A percentile compares a stretch with the other conserved stretches of the same genome.
phyloP scores from a whole-genome alignment of 2,113 vertebrate species.

The Caranx ignobilis region DNA sequence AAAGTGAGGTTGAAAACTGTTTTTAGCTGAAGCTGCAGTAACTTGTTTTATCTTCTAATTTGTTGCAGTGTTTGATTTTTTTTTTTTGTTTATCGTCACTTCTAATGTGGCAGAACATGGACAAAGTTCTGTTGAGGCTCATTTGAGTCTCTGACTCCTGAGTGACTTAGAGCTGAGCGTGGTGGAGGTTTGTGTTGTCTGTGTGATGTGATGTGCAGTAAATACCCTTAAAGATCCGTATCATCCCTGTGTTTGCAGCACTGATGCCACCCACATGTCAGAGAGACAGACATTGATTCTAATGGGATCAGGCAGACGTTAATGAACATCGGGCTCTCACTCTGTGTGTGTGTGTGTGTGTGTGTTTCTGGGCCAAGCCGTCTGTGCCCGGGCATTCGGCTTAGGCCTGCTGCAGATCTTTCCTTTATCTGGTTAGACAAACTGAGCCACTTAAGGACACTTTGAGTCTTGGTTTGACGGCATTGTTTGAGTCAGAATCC shows the following conservation, averaged over 20 bases:
- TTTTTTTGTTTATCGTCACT: neutral
- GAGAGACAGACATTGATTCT: constrained; percentile 38
- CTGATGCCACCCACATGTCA: constrained; percentile 29
- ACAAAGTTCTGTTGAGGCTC: constrained; percentile 2
- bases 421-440: constrained; percentile 26
- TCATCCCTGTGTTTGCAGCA: constrained; percentile 52
- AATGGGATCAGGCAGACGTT: constrained; percentile 51
- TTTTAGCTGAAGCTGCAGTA: neutral
- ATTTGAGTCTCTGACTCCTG: constrained; percentile 10
- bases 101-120: neutral
- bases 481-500: neutral
- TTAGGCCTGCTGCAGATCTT: constrained; percentile 27
- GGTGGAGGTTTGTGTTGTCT: neutral
- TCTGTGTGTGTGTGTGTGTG: constrained; percentile 31
- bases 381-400: constrained; percentile 3
- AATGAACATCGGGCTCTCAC: constrained; percentile 11
- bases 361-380: neutral
- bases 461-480: neutral
- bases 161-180: neutral
- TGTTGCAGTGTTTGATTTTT: neutral
- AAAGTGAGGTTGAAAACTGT: neutral
- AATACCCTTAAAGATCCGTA: constrained; percentile 33
- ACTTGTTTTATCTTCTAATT: neutral
- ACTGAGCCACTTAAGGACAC: constrained; percentile 13
- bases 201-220: constrained; percentile 26